Conservation (phyloP, 2,113 vertebrate species). For the Tachycineta bicolor region DNA sequence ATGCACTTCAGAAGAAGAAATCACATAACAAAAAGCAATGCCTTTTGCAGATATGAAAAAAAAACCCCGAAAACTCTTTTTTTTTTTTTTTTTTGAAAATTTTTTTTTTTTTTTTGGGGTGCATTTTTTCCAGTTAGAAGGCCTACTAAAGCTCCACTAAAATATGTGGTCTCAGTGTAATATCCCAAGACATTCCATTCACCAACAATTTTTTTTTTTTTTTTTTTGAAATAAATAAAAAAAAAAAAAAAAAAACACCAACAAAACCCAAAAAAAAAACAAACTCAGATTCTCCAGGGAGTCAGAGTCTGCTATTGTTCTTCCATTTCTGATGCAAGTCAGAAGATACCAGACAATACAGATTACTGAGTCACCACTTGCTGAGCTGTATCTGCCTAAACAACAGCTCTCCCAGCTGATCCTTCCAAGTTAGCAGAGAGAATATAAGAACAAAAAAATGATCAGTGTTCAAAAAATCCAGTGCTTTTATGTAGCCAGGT, state of each 20-base stretch:
- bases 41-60: conserved; percentile 37
- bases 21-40: conserved; percentile 18
- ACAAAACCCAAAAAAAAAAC: background rate
- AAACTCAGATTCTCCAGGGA: conserved; percentile 5
- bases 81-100: background rate
- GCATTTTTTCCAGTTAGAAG: conserved; percentile 35
- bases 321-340: conserved; percentile 59
- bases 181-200: background rate
- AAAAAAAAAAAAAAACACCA: background rate
- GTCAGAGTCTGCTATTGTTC: conserved; percentile 50
- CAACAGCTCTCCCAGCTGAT: conserved; percentile 63
- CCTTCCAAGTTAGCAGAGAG: conserved; percentile 39
- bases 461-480: background rate
- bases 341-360: conserved; percentile 53
- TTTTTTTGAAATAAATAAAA: background rate
- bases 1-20: background rate
- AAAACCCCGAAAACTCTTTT: background rate
- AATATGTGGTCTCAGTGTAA: conserved; percentile 32
- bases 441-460: background rate
- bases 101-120: background rate
- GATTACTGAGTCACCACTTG: conserved; percentile 32
- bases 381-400: conserved; percentile 61
- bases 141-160: conserved; percentile 41
- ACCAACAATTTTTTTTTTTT: conserved; percentile 48
- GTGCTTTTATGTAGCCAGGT: background rate